Percentiles rank a stretch among this genome's conserved stretches.
Conservation (phyloP, 1,140 invertebrate species). For the Plectus sambesii region DNA sequence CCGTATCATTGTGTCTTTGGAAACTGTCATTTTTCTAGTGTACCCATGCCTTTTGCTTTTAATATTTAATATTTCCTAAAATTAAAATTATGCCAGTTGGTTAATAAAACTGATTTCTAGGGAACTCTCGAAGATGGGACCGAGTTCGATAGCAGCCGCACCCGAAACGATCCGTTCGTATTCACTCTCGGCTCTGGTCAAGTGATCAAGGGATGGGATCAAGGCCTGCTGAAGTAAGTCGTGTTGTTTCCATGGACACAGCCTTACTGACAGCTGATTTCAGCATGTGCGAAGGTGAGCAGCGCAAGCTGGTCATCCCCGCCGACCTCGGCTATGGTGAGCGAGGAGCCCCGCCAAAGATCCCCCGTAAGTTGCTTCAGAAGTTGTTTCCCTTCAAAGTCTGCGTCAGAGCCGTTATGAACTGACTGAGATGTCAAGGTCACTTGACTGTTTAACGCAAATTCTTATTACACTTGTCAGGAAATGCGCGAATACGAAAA, state of each 20-base stretch:
- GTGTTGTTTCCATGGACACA: not conserved
- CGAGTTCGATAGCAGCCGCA: constrained; percentile 69
- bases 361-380: constrained; percentile 53
- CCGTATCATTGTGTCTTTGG: constrained; percentile 12
- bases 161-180: constrained; percentile 60
- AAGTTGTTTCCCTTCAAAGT: not conserved
- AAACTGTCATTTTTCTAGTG: constrained; percentile 2
- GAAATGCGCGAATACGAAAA: too few relatives aligned
- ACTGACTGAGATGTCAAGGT: constrained; percentile 6
- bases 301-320: constrained; percentile 69
- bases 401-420: not conserved
- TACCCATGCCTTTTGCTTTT: constrained; percentile 12
- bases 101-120: constrained; percentile 46
- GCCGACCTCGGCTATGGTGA: constrained; percentile 69
- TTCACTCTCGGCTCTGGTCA: constrained; percentile 67
- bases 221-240: constrained; percentile 62
- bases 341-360: constrained; percentile 64
- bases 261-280: constrained; percentile 38
- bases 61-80: not conserved
- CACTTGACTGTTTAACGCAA: too few relatives aligned
- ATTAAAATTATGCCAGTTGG: not conserved
- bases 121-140: constrained; percentile 69
- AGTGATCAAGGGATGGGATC: constrained; percentile 74
- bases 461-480: too few relatives aligned
- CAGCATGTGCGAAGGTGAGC: constrained; percentile 69